Conservation (phyloP, 2,113 vertebrate species). For the Tringa solitaria region DNA sequence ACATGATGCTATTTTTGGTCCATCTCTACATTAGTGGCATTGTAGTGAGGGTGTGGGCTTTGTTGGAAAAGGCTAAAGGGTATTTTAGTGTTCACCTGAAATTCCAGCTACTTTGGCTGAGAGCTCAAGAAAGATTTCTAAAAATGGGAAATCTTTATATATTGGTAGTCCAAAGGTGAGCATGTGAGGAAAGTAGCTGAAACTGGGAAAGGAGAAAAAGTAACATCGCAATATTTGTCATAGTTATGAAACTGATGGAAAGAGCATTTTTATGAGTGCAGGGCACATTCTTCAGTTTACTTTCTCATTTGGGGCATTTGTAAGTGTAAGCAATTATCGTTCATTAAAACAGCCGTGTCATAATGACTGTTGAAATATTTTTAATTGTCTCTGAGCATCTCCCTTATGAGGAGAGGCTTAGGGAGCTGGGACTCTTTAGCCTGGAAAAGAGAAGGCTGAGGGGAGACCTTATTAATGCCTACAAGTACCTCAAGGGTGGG, state of each 20-base stretch:
- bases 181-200: not conserved
- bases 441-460: too few relatives aligned
- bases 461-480: too few relatives aligned
- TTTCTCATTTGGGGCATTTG: not conserved
- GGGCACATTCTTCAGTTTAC: not conserved
- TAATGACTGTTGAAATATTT: not conserved
- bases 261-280: not conserved
- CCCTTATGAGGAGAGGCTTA: too few relatives aligned
- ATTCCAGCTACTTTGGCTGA: not conserved
- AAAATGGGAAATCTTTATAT: not conserved
- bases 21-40: not conserved
- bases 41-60: not conserved
- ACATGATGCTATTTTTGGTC: not conserved
- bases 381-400: not conserved
- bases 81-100: not conserved
- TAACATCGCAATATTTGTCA: not conserved
- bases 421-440: too few relatives aligned
- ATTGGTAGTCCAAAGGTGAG: not conserved
- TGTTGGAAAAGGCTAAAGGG: not conserved
- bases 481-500: too few relatives aligned
- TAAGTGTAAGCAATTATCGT: not conserved
- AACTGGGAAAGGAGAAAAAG: not conserved
- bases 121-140: not conserved
- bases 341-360: not conserved
- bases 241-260: not conserved